phyloP scores from a whole-genome alignment of 2,797 vertebrate species.

The Cercopithecus hamlyni region DNA sequence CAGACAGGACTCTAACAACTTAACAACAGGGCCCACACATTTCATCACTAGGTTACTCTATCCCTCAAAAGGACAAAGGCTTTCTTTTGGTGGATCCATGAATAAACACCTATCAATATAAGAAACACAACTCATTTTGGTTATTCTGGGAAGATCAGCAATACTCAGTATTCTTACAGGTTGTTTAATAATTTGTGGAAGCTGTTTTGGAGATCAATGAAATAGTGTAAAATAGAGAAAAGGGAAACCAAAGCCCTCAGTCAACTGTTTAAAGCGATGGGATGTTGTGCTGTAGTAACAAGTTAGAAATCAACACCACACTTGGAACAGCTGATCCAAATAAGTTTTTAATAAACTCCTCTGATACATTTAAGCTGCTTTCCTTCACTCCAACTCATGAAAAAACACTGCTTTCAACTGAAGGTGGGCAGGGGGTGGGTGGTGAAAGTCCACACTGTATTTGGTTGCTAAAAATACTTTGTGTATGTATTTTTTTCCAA shows the following conservation, averaged over 20 bases:
- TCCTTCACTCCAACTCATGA: neutral
- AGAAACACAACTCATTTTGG: conserved; percentile 63
- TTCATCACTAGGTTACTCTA: neutral
- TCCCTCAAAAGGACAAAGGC: neutral
- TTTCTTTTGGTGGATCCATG: neutral
- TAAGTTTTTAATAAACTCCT: neutral
- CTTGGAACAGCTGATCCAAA: conserved; percentile 53
- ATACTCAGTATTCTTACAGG: conserved; percentile 50
- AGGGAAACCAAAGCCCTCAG: neutral
- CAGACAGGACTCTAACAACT: neutral
- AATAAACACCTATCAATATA: conserved; percentile 31
- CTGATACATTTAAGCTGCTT: neutral
- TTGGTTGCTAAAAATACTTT: neutral
- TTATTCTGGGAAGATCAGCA: conserved; percentile 58
- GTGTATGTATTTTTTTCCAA: neutral
- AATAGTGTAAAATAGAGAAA: conserved; percentile 34
- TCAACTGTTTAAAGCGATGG: conserved; percentile 49
- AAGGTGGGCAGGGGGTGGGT: neutral
- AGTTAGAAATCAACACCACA: conserved; percentile 51
- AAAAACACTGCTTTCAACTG: neutral
- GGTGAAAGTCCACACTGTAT: neutral
- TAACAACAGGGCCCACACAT: neutral
- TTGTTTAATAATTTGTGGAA: conserved; percentile 60
- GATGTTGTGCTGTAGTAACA: neutral
- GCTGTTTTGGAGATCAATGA: conserved; percentile 68